A percentile compares a stretch with the other conserved stretches of the same genome.
phyloP scores from a whole-genome alignment of 2,888 invertebrate genomes.

The Limenitis arthemis region DNA sequence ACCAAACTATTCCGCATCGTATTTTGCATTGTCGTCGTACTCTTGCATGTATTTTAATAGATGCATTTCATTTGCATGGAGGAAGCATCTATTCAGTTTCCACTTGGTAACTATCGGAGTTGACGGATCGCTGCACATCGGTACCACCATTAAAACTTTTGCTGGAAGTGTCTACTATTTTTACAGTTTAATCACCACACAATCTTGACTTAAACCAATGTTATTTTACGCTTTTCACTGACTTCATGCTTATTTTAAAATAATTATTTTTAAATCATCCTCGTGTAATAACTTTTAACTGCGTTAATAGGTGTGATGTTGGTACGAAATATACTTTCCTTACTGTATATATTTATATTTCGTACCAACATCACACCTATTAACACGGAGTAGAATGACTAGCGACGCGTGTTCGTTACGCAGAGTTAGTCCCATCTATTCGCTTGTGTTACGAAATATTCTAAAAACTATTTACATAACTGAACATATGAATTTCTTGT shows the following conservation, averaged over 20 bases:
- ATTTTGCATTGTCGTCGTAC: conserved; percentile 3
- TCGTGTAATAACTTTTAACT: too few relatives aligned
- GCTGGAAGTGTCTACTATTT: neutral
- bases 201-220: neutral
- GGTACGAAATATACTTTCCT: too few relatives aligned
- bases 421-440: conserved; percentile 44
- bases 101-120: conserved; percentile 13
- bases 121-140: conserved; percentile 28
- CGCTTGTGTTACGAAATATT: conserved; percentile 48
- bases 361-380: neutral
- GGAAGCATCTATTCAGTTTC: too few relatives aligned
- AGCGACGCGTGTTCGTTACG: conserved; percentile 58
- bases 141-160: conserved; percentile 3
- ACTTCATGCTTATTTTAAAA: too few relatives aligned
- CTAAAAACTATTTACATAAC: conserved; percentile 54
- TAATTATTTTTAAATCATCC: too few relatives aligned
- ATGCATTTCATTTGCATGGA: conserved; percentile 1
- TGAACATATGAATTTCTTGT: conserved; percentile 25
- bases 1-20: conserved; percentile 7
- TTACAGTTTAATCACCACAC: neutral
- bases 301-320: too few relatives aligned
- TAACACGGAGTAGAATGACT: conserved; percentile 24
- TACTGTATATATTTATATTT: too few relatives aligned
- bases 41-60: conserved; percentile 8
- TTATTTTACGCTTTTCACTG: neutral